These are phyloP conservation scores for Itoplectis maculator DNA, from an alignment of 2,888 invertebrate genomes.

Conservation along the genomic window DNA sequence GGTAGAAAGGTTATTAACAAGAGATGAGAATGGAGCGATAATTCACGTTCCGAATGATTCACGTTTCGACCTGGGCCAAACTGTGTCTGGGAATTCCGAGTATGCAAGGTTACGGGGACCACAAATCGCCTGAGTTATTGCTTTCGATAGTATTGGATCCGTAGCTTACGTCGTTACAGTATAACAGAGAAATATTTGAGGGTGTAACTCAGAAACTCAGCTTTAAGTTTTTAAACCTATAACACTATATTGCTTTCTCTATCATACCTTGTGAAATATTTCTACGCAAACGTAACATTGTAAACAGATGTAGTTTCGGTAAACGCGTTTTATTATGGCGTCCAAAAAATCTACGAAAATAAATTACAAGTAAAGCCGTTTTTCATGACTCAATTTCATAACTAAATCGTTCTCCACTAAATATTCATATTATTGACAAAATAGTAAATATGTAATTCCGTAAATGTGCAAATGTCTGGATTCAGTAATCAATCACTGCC, in stretches of 20 bases:
- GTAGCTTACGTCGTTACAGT: slow-evolving; percentile 11
- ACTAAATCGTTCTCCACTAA: no score
- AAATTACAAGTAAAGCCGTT: no score
- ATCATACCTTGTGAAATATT: no score
- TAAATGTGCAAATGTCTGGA: neutral
- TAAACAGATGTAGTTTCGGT: no score
- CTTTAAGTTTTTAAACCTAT: no score
- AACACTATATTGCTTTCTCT: no score
- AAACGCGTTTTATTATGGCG: no score
- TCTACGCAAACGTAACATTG: no score
- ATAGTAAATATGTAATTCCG: neutral
- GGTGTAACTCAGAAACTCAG: neutral
- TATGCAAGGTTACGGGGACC: slow-evolving; percentile 43
- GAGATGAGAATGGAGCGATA: slow-evolving; percentile 35
- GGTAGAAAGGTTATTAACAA: slow-evolving; percentile 12
- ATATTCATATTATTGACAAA: no score
- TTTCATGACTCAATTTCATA: no score
- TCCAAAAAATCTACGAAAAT: no score
- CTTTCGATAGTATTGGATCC: slow-evolving; percentile 54
- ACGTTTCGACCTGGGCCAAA: slow-evolving; percentile 6
- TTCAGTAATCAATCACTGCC: neutral
- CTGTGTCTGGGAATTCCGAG: slow-evolving; percentile 56
- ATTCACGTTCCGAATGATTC: slow-evolving; percentile 54
- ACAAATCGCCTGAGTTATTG: slow-evolving; percentile 50
- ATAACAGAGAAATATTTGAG: slow-evolving; percentile 45